Base-by-base conservation (phyloP, 2,113 vertebrate species). In the Neomonachus schauinslandi region DNA sequence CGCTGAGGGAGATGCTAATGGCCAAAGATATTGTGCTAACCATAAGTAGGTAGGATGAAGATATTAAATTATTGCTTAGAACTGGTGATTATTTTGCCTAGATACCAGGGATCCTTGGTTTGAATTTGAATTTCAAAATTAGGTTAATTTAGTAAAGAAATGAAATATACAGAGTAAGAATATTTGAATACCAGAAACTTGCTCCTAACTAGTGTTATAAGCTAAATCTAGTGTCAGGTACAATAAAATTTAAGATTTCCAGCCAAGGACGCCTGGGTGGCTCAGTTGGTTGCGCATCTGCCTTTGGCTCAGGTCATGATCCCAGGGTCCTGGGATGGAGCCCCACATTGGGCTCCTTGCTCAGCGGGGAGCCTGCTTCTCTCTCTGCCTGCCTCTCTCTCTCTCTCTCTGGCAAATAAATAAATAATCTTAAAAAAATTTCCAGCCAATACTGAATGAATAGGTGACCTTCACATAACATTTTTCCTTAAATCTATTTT, bases 171-270 rank as follows among this genome's bases (percentile, higher is more conserved):
- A 42, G 15, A 84, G 19, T 87, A 63, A 95, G 39, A 77, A 39
- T 87, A 93, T 79, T 67, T 93, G 19, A 95, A 93, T 91, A 83
- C 5, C 15, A 80, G 36, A 77, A 94, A 92, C 22, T 59, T 90
- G 59, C 46, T 55, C 24, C 61, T 90, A 91, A 65, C 46, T 96
- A 82, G 61, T 42, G 3, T 82, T 89, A 92, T 76, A 96, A 97
- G 89, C 21, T 74, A 92, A 93, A 91, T 91, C 69, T 87, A 93
- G 16, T 65, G 3, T 81, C 6, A 55, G 39, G 24, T 69, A 67
- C 72, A 57, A 89, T 92, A 95, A 96, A 84, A 86, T 94, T 67
- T 80, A 74, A 96, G 31, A 72, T 61, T 95, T 36, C 19, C 22
- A 96, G 31, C 5, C 24, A 80, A 7, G 16, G 18, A 16, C 1